Conservation (phyloP, 2,888 invertebrate species). For the Creontiades dilutus region DNA sequence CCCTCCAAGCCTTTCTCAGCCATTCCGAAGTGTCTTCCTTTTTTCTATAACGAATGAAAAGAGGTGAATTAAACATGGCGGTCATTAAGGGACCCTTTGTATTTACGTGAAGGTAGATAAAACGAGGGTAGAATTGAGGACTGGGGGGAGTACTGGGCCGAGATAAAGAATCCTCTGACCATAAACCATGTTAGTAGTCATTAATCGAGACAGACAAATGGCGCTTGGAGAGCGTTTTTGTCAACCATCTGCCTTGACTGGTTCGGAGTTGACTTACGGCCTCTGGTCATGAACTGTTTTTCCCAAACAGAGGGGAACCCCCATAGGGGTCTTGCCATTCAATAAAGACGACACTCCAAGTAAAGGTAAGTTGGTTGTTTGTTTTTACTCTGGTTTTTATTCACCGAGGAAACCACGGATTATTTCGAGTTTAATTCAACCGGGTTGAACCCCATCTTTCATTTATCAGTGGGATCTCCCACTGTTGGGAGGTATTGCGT, state of each 20-base stretch:
- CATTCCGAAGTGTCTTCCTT: constrained; percentile 1
- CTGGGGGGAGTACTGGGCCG: background rate
- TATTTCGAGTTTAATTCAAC: constrained; percentile 1
- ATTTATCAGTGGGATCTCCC: background rate
- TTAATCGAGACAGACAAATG: constrained; percentile 71
- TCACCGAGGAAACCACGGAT: constrained; percentile 25
- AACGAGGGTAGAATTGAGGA: constrained; percentile 38
- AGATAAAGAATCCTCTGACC: constrained; percentile 55
- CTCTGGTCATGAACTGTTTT: constrained; percentile 60
- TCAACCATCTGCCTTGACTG: constrained; percentile 70
- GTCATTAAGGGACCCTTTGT: constrained; percentile 48
- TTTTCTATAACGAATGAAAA: background rate
- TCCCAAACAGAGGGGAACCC: background rate
- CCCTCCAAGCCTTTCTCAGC: background rate
- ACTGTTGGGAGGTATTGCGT: background rate
- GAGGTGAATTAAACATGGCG: constrained; percentile 48
- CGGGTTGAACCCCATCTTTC: constrained; percentile 1
- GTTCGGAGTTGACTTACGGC: constrained; percentile 61
- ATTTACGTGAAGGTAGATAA: constrained; percentile 57
- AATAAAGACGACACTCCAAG: constrained; percentile 18
- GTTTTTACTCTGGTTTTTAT: background rate
- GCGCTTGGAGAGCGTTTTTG: constrained; percentile 65
- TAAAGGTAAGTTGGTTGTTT: background rate
- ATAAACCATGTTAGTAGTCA: constrained; percentile 70
- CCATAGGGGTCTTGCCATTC: constrained; percentile 17